These are phyloP conservation scores for Lysiphlebus fabarum DNA, from an alignment of 1,140 invertebrate genomes.

Conservation along the genomic window DNA sequence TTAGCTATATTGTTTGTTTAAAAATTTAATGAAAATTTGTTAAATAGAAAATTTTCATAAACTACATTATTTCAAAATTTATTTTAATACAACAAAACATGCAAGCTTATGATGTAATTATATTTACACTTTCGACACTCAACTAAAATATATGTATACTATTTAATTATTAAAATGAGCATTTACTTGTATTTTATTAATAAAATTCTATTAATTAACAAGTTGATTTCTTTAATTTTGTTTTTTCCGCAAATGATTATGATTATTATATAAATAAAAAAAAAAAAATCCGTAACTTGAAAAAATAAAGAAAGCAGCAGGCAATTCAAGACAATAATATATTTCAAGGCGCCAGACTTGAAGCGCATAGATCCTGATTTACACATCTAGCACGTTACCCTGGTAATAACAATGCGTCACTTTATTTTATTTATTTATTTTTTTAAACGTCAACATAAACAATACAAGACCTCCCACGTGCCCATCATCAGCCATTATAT, in stretches of 20 bases:
- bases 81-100: too few species aligned
- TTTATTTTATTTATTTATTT: constrained; percentile 28
- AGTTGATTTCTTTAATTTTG: neutral
- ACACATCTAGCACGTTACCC: constrained; percentile 43
- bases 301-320: constrained; percentile 10
- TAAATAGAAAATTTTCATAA: too few species aligned
- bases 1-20: too few species aligned
- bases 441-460: constrained; percentile 39
- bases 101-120: too few species aligned
- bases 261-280: constrained; percentile 9
- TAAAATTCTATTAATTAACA: too few species aligned
- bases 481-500: neutral
- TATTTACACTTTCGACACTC: too few species aligned
- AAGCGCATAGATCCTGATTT: constrained; percentile 45
- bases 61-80: too few species aligned
- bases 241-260: constrained; percentile 33
- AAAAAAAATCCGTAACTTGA: constrained; percentile 4
- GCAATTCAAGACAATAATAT: constrained; percentile 43
- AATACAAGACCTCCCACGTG: constrained; percentile 41
- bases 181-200: too few species aligned
- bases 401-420: constrained; percentile 45
- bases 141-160: too few species aligned
- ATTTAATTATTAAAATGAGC: too few species aligned
- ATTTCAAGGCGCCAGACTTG: constrained; percentile 33
- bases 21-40: too few species aligned